Base-by-base conservation (phyloP, 2,113 vertebrate genomes). In the Brevimyrus niger region DNA sequence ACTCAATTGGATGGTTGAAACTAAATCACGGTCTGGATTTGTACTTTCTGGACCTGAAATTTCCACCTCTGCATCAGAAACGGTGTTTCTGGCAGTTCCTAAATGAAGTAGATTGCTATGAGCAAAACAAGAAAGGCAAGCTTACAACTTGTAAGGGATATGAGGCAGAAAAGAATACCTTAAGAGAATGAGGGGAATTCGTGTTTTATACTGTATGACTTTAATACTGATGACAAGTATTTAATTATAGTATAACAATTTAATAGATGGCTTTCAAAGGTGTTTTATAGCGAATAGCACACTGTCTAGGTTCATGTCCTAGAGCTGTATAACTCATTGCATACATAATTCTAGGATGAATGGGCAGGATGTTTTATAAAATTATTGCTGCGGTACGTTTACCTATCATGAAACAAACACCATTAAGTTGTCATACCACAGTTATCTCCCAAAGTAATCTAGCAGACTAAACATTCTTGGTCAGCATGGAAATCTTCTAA, bases 401-500 rank as follows among this genome's bases (percentile, higher is more conserved):
- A 50, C 9, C 23, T 31, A 15, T 86, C 44, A 86, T 86, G 47
- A 50, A 48, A 48, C 4, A 86, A 84, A 44, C 82, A 84, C n/a
- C 3, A 69, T 47, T 84, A 42, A 84, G 17, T 6, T 84, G 21
- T 47, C 23, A 61, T 65, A 48, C 27, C 13, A 21, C 69, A 76
- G 55, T 80, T 55, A 65, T 80, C 87, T 76, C 86, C 76, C 53
- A 50, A 89, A 89, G 90, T 31, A 90, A 53, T 47, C 84, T 87
- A 53, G 19, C 53, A 50, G 11, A 42, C 38, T 15, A 80, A 38
- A 1, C 42, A 80, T 5, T 38, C 35, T 42, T 80, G 91, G 91
- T 92, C 42, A n/a, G 91, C 82, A 91, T 92, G 91, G 90, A 92
- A 92, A 93, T 93, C 91, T 91, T 87, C 90, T 82, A 91, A 92